Evolutionary conservation across 2,888 invertebrate species (phyloP).

Genomic region (Perizoma affinitatum): DNA sequence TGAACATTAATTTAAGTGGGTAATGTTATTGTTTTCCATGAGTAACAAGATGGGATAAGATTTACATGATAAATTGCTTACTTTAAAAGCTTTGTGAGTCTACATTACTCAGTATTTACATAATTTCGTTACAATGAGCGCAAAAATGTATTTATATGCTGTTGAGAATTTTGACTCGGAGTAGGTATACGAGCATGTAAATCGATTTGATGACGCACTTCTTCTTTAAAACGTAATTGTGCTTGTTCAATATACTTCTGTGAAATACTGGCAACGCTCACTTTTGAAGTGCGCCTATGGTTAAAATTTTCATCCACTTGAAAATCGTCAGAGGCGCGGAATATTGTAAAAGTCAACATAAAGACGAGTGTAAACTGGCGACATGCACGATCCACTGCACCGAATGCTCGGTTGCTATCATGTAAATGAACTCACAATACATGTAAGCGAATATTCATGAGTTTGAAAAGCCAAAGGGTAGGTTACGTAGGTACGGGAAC

Average conservation of each 20-base stretch:
- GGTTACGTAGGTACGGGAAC: slow-evolving; percentile 42
- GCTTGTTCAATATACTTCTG: slow-evolving; percentile 12
- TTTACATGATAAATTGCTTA: too few species aligned
- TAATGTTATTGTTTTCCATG: too few species aligned
- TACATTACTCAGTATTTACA: too few species aligned
- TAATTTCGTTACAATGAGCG: too few species aligned
- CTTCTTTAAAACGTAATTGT: not conserved
- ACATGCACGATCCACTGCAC: slow-evolving; percentile 46
- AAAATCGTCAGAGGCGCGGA: slow-evolving; percentile 29
- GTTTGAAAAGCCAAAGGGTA: slow-evolving; percentile 51
- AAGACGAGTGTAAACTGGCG: slow-evolving; percentile 41
- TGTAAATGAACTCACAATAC: slow-evolving; percentile 67
- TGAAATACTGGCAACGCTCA: slow-evolving; percentile 14
- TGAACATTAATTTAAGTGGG: too few species aligned
- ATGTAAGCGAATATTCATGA: slow-evolving; percentile 71
- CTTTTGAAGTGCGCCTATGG: slow-evolving; percentile 14
- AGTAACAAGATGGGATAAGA: too few species aligned
- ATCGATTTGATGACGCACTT: too few species aligned
- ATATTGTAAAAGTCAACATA: slow-evolving; percentile 49
- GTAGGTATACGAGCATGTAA: too few species aligned
- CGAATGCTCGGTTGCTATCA: slow-evolving; percentile 58
- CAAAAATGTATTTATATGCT: too few species aligned
- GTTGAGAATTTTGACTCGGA: too few species aligned
- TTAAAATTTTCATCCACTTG: slow-evolving; percentile 23
- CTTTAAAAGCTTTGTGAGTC: too few species aligned